A percentile compares a stretch with the other conserved stretches of the same genome.
phyloP scores from a whole-genome alignment of 2,797 vertebrate species.

The Falco novaeseelandiae region DNA sequence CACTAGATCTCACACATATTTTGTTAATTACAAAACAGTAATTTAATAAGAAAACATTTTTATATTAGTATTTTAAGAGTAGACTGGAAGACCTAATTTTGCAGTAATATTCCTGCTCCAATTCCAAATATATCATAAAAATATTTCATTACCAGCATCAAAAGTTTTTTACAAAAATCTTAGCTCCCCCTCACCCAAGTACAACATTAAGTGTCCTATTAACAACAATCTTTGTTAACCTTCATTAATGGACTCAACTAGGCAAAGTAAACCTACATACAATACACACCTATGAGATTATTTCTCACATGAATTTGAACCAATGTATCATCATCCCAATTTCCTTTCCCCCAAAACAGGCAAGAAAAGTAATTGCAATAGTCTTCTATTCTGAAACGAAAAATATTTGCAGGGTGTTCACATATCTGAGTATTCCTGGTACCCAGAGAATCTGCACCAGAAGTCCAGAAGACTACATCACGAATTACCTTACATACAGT shows the following conservation, averaged over 20 bases:
- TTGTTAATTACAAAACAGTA: background rate
- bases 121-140: background rate
- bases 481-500: rapidly evolving
- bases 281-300: background rate
- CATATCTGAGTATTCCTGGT: background rate
- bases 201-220: background rate
- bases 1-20: background rate
- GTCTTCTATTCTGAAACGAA: background rate
- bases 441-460: background rate
- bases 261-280: background rate
- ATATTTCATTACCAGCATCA: background rate
- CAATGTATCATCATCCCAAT: background rate
- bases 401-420: background rate
- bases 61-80: background rate
- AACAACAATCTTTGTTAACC: background rate
- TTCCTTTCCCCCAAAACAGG: background rate
- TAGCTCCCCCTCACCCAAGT: background rate
- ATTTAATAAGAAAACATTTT: background rate
- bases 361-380: background rate
- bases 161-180: background rate
- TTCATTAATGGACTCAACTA: background rate
- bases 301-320: background rate
- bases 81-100: background rate
- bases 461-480: background rate
- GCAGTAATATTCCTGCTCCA: background rate